Conservation (phyloP, 1,140 invertebrate species). For the Charaxes varanes region DNA sequence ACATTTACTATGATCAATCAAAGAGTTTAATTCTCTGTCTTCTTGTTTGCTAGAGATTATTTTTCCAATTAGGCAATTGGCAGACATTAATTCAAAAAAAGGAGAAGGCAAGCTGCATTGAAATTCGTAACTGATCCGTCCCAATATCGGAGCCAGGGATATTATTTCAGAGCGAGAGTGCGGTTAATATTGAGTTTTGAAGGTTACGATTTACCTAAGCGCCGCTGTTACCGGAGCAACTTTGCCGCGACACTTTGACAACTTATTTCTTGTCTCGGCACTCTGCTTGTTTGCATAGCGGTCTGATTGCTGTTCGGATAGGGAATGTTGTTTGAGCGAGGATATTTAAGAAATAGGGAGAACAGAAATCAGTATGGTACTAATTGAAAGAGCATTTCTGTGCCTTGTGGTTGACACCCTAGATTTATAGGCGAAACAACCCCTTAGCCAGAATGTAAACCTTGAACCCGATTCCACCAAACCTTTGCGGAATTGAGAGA, state of each 20-base stretch:
- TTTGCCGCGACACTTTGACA: conserved; percentile 69
- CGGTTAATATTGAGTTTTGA: conserved; percentile 66
- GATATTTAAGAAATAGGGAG: background rate
- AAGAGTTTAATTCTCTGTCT: no score
- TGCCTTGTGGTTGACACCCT: no score
- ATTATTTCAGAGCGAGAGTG: conserved; percentile 59
- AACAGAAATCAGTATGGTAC: background rate
- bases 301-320: conserved; percentile 56
- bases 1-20: no score
- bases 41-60: no score
- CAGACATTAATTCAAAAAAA: no score
- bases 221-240: conserved; percentile 60
- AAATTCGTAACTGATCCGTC: conserved; percentile 46
- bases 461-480: no score
- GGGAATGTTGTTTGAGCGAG: conserved; percentile 21
- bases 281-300: conserved; percentile 53
- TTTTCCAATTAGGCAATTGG: no score
- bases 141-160: conserved; percentile 60
- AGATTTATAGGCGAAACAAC: no score
- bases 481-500: no score
- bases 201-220: conserved; percentile 68
- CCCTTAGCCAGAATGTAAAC: no score
- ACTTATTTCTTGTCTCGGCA: conserved; percentile 69
- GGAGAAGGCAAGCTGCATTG: conserved; percentile 39
- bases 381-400: background rate